Conservation (phyloP, 1,140 invertebrate genomes). For the Phymastichus coffea region DNA sequence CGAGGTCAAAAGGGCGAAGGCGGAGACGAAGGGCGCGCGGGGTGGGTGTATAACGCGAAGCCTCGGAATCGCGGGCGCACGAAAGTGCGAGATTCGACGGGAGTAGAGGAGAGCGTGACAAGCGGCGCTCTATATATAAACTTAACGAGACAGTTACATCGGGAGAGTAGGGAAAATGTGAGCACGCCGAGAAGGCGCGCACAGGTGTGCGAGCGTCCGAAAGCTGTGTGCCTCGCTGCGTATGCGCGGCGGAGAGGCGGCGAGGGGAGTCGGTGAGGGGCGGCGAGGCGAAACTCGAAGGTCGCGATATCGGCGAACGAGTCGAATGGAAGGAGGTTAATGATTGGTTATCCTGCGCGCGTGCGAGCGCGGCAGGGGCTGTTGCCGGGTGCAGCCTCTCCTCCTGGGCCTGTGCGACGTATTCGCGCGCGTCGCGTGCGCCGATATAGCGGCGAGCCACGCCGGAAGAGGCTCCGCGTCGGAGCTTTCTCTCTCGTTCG, state of each 20-base stretch:
- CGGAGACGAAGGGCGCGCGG: conserved; percentile 10
- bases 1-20: conserved; percentile 25
- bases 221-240: conserved; percentile 1
- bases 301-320: too few relatives aligned
- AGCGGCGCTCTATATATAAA: too few relatives aligned
- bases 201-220: conserved; percentile 16
- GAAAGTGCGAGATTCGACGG: too few relatives aligned
- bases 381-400: conserved; percentile 48
- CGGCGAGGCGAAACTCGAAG: conserved; percentile 27
- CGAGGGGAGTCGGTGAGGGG: conserved; percentile 1
- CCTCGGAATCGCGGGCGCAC: too few relatives aligned
- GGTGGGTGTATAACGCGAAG: too few relatives aligned
- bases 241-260: not conserved
- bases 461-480: too few relatives aligned
- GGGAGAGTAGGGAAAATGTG: too few relatives aligned
- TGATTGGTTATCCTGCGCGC: conserved; percentile 54
- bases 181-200: too few relatives aligned
- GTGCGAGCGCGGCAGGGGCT: conserved; percentile 50
- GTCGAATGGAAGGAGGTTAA: conserved; percentile 53
- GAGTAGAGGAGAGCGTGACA: too few relatives aligned
- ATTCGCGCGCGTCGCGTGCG: not conserved
- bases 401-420: conserved; percentile 12
- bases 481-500: conserved; percentile 1
- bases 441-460: too few relatives aligned
- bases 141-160: too few relatives aligned